Evolutionary conservation across 1,140 invertebrate species (phyloP).

Genomic region (Choristoneura fumiferana): DNA sequence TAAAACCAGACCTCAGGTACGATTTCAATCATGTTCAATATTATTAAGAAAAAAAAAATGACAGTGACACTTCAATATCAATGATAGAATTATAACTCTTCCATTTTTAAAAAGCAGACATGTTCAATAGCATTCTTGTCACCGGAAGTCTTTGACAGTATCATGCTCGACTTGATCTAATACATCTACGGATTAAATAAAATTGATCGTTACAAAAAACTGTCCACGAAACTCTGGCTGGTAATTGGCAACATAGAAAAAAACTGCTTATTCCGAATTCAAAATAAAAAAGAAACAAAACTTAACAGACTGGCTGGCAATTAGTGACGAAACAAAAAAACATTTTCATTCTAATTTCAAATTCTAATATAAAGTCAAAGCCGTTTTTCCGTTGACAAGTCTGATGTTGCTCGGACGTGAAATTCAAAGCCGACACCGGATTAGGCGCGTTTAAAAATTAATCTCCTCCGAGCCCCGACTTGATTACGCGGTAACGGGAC

Average conservation of each 20-base stretch:
- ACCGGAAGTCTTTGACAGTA: constrained; percentile 12
- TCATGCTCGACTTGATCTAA: not conserved
- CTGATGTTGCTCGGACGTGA: constrained; percentile 1
- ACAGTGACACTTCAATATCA: too few species aligned
- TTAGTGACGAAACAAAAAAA: not conserved
- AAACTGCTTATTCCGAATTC: too few species aligned
- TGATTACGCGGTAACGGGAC: constrained; percentile 16
- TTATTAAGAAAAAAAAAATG: too few species aligned
- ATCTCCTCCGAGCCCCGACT: constrained; percentile 6
- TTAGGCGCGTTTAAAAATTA: constrained; percentile 18
- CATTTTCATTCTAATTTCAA: not conserved
- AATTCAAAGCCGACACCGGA: constrained; percentile 15
- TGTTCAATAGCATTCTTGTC: not conserved
- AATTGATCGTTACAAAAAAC: not conserved
- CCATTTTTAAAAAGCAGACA: too few species aligned
- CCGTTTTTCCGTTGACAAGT: constrained; percentile 11
- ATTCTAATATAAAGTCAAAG: constrained; percentile 9
- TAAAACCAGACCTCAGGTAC: too few species aligned
- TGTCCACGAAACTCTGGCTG: not conserved
- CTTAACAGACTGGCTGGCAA: not conserved
- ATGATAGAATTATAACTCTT: too few species aligned
- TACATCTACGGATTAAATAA: not conserved
- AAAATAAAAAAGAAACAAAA: too few species aligned
- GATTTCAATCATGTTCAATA: too few species aligned
- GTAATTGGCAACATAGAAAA: not conserved